phyloP scores from a whole-genome alignment of 2,888 invertebrate species.

The Agrochola macilenta region DNA sequence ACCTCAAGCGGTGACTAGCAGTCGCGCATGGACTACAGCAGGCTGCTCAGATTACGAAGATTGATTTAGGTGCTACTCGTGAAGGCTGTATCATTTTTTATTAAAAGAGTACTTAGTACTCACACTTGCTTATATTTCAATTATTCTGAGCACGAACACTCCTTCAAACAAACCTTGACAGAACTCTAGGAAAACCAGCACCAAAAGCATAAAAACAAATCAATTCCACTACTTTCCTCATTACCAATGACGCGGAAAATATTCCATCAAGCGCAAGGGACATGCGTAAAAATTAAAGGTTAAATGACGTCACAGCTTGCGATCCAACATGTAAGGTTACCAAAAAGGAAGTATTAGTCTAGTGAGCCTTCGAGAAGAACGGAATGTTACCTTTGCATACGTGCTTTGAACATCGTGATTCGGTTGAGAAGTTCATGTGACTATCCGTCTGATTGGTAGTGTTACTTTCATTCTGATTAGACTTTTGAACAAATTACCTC shows the following conservation, averaged over 20 bases:
- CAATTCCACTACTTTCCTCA: conserved; percentile 42
- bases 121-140: not conserved
- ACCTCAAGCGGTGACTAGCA: no score
- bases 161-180: conserved; percentile 42
- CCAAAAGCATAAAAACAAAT: conserved; percentile 28
- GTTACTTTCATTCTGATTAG: not conserved
- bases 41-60: not conserved
- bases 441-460: not conserved
- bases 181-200: conserved; percentile 31
- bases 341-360: conserved; percentile 50
- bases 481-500: not conserved
- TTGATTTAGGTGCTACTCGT: not conserved
- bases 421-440: conserved; percentile 15
- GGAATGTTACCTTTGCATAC: conserved; percentile 19
- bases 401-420: conserved; percentile 37
- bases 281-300: conserved; percentile 38
- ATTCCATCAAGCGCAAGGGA: conserved; percentile 23
- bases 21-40: no score
- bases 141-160: conserved; percentile 29
- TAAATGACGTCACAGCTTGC: conserved; percentile 12
- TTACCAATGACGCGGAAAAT: conserved; percentile 58
- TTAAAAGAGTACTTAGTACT: not conserved
- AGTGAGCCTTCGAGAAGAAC: conserved; percentile 41
- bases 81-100: not conserved
- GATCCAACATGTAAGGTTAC: conserved; percentile 29